Base-by-base conservation (phyloP, 2,797 vertebrate genomes). In the Acridotheres tristis region DNA sequence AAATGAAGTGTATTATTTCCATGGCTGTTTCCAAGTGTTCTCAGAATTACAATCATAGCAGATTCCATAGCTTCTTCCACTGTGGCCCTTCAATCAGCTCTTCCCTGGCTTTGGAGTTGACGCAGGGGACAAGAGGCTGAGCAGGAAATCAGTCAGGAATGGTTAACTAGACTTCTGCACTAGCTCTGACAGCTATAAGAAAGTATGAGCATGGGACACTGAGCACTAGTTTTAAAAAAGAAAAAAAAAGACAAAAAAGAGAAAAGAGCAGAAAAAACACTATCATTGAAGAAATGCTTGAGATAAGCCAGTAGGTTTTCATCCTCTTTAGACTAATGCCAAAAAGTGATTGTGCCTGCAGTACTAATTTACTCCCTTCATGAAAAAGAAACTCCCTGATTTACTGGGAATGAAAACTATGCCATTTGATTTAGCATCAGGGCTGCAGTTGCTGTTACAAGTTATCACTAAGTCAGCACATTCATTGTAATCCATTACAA, bases 1-100 rank as follows among this genome's bases (percentile, higher is more conserved):
- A 91, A 86, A 54, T 1, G 5, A 81, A 76, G 76, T 59, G 66
- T 22, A 43, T 79, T 88, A 26, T 90, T 94, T 95, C 76, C 76
- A 76, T 63, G 9, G 73, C 40, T 84, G 12, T 32, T 61, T 55
- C 48, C 81, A 63, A 75, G 20, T 0, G 0, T n/a, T 40, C 63
- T 67, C 42, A 34, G 45, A 85, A 76, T 59, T 71, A 74, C 43
- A 67, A 4, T n/a, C 1, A 3, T 55, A 51, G 18, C 61, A 47
- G 10, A 54, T 77, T 71, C 30, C 59, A 55, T 34, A 76, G 25
- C 11, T 86, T 58, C 26, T 89, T 57, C 23, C 20, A 50, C 45
- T 36, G 21, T 30, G 10, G 29, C 7, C 3, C 26, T 43, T 14
- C 53, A 4, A 16, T 5, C 40, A 58, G 36, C 29, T 61, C n/a